Evolutionary conservation across 2,113 vertebrate species (phyloP).

Genomic region (Diadophis punctatus): DNA sequence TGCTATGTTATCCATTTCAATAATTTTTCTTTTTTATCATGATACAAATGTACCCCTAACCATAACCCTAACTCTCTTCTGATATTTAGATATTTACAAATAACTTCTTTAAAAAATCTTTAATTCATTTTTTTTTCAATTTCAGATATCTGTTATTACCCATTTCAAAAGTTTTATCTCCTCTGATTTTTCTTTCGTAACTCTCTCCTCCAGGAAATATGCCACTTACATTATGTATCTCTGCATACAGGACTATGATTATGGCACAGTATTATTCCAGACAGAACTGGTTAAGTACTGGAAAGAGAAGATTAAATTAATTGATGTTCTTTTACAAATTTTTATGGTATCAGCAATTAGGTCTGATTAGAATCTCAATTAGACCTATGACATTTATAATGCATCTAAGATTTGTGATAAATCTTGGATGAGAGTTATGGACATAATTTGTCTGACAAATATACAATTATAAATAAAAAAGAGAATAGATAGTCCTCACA

Average conservation of each 20-base stretch:
- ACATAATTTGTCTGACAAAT: background rate
- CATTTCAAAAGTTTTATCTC: background rate
- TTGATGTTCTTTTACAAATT: background rate
- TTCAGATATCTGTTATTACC: background rate
- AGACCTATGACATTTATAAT: background rate
- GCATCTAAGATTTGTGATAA: background rate
- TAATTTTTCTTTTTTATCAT: background rate
- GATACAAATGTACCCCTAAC: background rate
- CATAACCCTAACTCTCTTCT: background rate
- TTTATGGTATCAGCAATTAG: background rate
- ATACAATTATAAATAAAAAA: background rate
- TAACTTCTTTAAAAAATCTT: background rate
- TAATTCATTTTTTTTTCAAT: background rate
- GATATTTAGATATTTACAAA: background rate
- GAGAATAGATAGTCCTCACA: background rate
- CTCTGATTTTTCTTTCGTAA: background rate
- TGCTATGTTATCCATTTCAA: background rate
- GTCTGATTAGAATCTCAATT: background rate
- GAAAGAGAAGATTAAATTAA: background rate
- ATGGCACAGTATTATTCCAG: background rate
- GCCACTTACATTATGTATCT: background rate
- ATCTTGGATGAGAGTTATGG: background rate
- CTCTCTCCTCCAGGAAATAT: background rate
- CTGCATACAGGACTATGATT: background rate
- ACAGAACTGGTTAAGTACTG: too few species aligned